A percentile compares a stretch with the other conserved stretches of the same genome.
Evolutionary conservation across 1,140 invertebrate species (phyloP).

Genomic region (Trichonephila clavata): DNA sequence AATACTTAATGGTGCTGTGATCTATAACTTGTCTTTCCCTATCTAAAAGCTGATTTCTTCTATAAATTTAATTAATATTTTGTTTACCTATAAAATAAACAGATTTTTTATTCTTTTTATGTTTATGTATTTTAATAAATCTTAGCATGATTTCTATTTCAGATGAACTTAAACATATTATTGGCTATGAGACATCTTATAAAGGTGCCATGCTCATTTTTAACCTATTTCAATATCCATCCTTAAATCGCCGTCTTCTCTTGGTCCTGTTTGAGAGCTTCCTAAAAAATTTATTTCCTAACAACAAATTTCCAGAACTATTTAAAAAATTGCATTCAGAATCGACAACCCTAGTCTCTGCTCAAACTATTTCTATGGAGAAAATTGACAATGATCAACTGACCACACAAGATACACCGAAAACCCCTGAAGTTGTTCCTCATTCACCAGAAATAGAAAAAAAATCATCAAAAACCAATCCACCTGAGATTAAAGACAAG

Average conservation of each 20-base stretch:
- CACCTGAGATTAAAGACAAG: not conserved
- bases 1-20: too few species aligned
- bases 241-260: conserved; percentile 91
- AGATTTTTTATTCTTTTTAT: too few species aligned
- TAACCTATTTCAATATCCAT: conserved; percentile 91
- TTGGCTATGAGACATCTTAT: conserved; percentile 93
- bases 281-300: conserved; percentile 88
- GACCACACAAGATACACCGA: not conserved
- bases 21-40: too few species aligned
- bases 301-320: conserved; percentile 86
- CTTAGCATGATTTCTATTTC: conserved; percentile 71
- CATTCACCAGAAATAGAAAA: not conserved
- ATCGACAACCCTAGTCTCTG: not conserved
- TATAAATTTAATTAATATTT: too few species aligned
- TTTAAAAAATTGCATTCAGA: conserved; percentile 86
- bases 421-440: not conserved
- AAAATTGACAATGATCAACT: not conserved
- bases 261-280: conserved; percentile 93
- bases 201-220: conserved; percentile 92
- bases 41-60: not conserved
- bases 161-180: conserved; percentile 94
- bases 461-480: too few species aligned
- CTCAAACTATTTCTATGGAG: conserved; percentile 5
- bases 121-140: not conserved
- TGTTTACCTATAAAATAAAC: too few species aligned